Percentiles rank a stretch among this genome's conserved stretches.
Conservation (phyloP, 2,888 invertebrate species). For the Baronia brevicornis region DNA sequence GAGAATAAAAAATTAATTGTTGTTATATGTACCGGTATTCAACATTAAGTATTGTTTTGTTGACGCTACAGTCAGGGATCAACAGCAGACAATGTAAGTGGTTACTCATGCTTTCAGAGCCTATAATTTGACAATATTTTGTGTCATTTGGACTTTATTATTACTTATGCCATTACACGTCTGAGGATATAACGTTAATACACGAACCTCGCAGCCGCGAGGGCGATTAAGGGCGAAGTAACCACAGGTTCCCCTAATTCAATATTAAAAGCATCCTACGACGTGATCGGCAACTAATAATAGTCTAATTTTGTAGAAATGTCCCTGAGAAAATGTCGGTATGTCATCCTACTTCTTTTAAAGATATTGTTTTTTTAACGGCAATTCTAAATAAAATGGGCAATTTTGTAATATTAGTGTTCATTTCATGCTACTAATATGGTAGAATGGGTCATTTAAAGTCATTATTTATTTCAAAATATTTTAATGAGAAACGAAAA, state of each 20-base stretch:
- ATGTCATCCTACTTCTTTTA: slow-evolving; percentile 66
- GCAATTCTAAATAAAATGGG: slow-evolving; percentile 45
- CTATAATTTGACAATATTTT: slow-evolving; percentile 77
- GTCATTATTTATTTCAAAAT: no score
- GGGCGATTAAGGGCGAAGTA: slow-evolving; percentile 68
- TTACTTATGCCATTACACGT: slow-evolving; percentile 71
- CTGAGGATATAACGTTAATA: slow-evolving; percentile 71
- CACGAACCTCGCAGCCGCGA: slow-evolving; percentile 51
- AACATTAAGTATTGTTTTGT: slow-evolving; percentile 21
- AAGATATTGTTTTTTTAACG: slow-evolving; percentile 38
- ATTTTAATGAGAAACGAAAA: no score
- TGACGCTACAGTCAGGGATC: slow-evolving; percentile 53
- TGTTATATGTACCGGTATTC: no score
- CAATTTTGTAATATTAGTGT: slow-evolving; percentile 35
- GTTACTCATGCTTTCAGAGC: slow-evolving; percentile 70
- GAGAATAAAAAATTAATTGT: neutral
- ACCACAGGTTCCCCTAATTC: slow-evolving; percentile 73
- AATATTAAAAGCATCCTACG: slow-evolving; percentile 75
- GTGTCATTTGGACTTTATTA: slow-evolving; percentile 75
- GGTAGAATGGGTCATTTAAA: no score
- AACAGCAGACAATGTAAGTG: slow-evolving; percentile 67
- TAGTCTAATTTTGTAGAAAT: slow-evolving; percentile 70
- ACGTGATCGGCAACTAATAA: slow-evolving; percentile 73
- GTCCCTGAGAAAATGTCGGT: slow-evolving; percentile 73
- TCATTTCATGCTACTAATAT: slow-evolving; percentile 13